Conservation (phyloP, 1,140 invertebrate genomes). For the Arctopsyche grandis region DNA sequence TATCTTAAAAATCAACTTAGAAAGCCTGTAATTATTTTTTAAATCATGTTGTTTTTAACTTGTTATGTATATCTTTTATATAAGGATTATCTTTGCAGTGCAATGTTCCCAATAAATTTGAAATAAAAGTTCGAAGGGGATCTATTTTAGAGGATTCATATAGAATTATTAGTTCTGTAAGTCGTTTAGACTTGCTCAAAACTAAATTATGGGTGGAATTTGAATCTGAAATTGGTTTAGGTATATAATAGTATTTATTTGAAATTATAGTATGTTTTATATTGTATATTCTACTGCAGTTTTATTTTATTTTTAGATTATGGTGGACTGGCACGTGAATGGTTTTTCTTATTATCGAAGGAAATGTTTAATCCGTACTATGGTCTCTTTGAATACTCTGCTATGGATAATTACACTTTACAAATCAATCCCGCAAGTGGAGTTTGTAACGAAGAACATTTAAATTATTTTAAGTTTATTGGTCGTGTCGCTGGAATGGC, state of each 20-base stretch:
- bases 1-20: conserved; percentile 95
- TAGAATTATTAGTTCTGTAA: conserved; percentile 87
- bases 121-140: conserved; percentile 91
- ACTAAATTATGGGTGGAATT: conserved; percentile 99
- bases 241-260: conserved; percentile 58
- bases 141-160: conserved; percentile 97
- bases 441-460: conserved; percentile 96
- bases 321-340: conserved; percentile 95
- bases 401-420: conserved; percentile 99
- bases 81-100: conserved; percentile 71
- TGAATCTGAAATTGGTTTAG: conserved; percentile 93
- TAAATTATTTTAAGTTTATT: conserved; percentile 99
- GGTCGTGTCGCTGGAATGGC: conserved; percentile 98
- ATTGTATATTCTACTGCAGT: not conserved
- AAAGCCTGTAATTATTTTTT: conserved; percentile 81
- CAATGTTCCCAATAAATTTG: conserved; percentile 97
- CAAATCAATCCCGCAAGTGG: conserved; percentile 99
- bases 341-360: conserved; percentile 98
- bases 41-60: not conserved
- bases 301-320: conserved; percentile 76
- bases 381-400: conserved; percentile 98
- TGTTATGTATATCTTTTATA: conserved; percentile 33
- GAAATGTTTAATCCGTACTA: conserved; percentile 99
- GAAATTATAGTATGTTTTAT: not conserved
- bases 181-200: conserved; percentile 88